A percentile compares a stretch with the other conserved stretches of the same genome.
Evolutionary conservation across 2,113 vertebrate genomes (phyloP).

Genomic region (Ammodytes marinus): DNA sequence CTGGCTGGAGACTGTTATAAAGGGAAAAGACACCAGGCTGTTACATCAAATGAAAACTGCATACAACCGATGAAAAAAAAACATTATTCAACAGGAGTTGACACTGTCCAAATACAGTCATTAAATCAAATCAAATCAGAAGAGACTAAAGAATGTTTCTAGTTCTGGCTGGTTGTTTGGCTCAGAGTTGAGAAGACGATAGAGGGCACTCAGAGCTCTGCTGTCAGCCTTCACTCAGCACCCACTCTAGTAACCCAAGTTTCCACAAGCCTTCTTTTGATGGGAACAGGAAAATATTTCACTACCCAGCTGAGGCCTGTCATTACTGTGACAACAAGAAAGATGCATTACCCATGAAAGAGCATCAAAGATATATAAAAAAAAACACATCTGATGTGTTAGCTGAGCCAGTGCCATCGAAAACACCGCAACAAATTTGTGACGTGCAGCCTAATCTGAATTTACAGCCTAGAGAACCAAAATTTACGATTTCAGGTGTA

Average conservation of each 20-base stretch:
- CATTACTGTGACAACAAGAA: conserved; percentile 65
- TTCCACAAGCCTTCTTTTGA: conserved; percentile 60
- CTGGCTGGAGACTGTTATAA: conserved; percentile 80
- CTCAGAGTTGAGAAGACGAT: conserved; percentile 34
- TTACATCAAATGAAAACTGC: neutral
- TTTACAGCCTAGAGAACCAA: conserved; percentile 21
- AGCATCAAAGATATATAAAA: conserved; percentile 57
- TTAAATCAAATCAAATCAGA: neutral
- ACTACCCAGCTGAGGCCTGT: conserved; percentile 84
- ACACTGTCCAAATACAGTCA: neutral
- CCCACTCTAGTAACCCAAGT: conserved; percentile 55
- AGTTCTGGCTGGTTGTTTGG: conserved; percentile 41
- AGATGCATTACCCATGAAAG: conserved; percentile 78
- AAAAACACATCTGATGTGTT: conserved; percentile 41
- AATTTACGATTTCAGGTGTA: conserved; percentile 30
- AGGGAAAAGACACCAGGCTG: neutral
- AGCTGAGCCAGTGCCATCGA: conserved; percentile 23
- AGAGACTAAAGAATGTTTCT: conserved; percentile 17
- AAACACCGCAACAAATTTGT: conserved; percentile 41
- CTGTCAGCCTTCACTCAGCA: conserved; percentile 62
- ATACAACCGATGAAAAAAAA: conserved; percentile 3
- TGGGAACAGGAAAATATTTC: conserved; percentile 84
- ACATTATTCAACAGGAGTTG: neutral
- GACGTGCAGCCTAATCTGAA: conserved; percentile 10
- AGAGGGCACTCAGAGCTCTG: conserved; percentile 34